These are phyloP conservation scores for Noctua fimbriata DNA, from an alignment of 2,888 invertebrate genomes.

Conservation along the genomic window DNA sequence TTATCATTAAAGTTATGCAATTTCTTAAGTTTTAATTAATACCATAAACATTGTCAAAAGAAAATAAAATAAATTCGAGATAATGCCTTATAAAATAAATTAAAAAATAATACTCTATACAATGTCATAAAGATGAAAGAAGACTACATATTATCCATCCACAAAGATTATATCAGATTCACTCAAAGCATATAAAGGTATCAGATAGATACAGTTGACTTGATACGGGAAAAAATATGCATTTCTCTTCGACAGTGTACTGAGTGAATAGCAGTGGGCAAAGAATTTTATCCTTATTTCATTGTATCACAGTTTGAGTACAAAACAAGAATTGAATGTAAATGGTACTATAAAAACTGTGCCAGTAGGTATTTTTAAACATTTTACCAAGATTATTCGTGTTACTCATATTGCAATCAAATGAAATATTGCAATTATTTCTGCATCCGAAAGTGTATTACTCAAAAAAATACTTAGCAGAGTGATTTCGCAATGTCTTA, in stretches of 20 bases:
- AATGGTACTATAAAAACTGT: constrained; percentile 29
- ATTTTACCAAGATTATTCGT: neutral
- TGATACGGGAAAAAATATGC: neutral
- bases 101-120: too few relatives aligned
- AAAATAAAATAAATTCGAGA: too few relatives aligned
- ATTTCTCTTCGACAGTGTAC: neutral
- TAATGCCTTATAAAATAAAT: too few relatives aligned
- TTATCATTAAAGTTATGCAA: too few relatives aligned
- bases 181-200: too few relatives aligned
- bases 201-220: too few relatives aligned
- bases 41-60: too few relatives aligned
- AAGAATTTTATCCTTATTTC: constrained; percentile 15
- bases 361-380: constrained; percentile 7
- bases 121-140: too few relatives aligned
- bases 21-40: too few relatives aligned
- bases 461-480: constrained; percentile 26
- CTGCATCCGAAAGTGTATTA: constrained; percentile 16
- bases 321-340: constrained; percentile 27
- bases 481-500: constrained; percentile 13
- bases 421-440: constrained; percentile 18
- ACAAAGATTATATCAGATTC: too few relatives aligned
- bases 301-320: constrained; percentile 15
- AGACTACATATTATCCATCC: too few relatives aligned
- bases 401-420: constrained; percentile 33
- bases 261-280: neutral